These are phyloP conservation scores for Hirudinaria manillensis DNA, from an alignment of 2,888 invertebrate genomes.

Conservation along the genomic window DNA sequence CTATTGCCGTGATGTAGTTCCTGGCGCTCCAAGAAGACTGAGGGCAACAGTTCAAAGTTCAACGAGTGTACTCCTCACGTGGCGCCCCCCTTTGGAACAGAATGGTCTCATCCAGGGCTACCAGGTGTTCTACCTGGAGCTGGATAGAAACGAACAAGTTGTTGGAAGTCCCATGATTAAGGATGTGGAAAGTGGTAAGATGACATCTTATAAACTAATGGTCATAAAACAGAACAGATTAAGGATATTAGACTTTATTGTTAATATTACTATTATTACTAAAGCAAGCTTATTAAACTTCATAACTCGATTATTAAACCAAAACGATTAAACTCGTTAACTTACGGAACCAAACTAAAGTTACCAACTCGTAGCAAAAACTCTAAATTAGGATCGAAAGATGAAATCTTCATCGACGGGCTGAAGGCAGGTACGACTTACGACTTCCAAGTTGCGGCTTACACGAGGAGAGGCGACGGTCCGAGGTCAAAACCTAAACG, in stretches of 20 bases:
- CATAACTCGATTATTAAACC: no score
- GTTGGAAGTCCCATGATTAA: conserved; percentile 14
- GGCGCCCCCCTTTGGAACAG: conserved; percentile 90
- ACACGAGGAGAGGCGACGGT: conserved; percentile 94
- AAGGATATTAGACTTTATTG: neutral
- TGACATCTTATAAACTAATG: neutral
- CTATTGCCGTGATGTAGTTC: conserved; percentile 81
- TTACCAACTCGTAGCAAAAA: no score
- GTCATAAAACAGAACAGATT: neutral
- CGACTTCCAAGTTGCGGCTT: conserved; percentile 78
- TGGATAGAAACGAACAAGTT: conserved; percentile 37
- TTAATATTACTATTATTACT: neutral
- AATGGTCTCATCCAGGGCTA: conserved; percentile 94
- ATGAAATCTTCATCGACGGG: conserved; percentile 72
- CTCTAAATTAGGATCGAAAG: neutral
- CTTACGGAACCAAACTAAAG: no score
- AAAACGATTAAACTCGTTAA: no score
- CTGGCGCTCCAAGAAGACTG: conserved; percentile 90
- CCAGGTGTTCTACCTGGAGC: conserved; percentile 68
- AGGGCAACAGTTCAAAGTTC: conserved; percentile 82
- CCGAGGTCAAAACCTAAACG: conserved; percentile 72
- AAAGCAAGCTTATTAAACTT: neutral
- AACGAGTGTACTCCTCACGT: conserved; percentile 85
- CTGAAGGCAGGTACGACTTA: conserved; percentile 92
- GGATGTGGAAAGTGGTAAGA: conserved; percentile 5